Percentiles rank a stretch among this genome's conserved stretches.
phyloP scores from a whole-genome alignment of 2,797 vertebrate genomes.

The Lerista edwardsae region DNA sequence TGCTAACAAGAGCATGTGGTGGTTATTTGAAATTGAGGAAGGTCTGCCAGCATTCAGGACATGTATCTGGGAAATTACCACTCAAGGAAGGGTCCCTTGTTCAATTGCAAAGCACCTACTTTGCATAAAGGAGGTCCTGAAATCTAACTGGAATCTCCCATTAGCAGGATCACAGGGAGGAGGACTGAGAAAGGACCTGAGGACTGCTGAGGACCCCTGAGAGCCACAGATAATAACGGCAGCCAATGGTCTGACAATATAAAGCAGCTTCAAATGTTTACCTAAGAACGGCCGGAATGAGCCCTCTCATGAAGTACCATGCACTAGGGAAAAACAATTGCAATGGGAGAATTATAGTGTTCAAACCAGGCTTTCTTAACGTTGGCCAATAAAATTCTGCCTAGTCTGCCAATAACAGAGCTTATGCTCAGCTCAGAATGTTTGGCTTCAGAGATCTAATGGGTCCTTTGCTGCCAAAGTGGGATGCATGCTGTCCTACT shows the following conservation, averaged over 20 bases:
- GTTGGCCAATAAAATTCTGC: not conserved
- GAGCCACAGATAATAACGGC: not conserved
- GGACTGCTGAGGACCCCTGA: not conserved
- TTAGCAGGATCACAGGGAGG: too few species aligned
- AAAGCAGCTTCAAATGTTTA: not conserved
- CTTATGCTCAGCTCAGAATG: not conserved
- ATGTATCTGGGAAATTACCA: not conserved
- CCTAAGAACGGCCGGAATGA: not conserved
- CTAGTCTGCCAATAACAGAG: conserved; percentile 1
- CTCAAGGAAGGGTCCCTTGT: not conserved
- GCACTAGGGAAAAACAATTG: not conserved
- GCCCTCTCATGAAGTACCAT: not conserved
- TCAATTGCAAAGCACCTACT: not conserved
- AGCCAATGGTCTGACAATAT: not conserved
- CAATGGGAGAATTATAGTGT: not conserved
- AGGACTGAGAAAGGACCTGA: not conserved
- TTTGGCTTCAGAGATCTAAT: conserved; percentile 7
- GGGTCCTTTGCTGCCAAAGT: conserved; percentile 1
- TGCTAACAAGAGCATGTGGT: not conserved
- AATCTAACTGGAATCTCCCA: not conserved
- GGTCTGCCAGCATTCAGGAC: not conserved
- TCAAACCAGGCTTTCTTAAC: not conserved
- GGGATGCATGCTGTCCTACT: conserved; percentile 6
- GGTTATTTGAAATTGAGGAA: not conserved
- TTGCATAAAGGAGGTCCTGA: not conserved